Base-by-base conservation (phyloP, 2,113 vertebrate genomes). In the Notarius lentiginosus region DNA sequence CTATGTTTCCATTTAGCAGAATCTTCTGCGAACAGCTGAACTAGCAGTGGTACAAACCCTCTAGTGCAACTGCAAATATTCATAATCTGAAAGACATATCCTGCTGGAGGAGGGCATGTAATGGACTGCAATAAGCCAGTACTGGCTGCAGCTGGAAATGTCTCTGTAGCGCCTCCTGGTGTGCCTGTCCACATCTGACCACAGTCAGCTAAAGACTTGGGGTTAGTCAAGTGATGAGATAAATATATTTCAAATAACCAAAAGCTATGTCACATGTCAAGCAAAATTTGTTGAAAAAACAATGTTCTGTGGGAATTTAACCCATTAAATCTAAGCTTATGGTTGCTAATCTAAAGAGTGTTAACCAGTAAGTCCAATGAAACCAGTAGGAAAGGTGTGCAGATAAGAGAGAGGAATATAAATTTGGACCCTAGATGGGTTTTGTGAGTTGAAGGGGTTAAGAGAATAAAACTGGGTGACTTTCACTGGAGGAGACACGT, bases 101-200 rank as follows among this genome's bases (percentile, higher is more conserved):
- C 2, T 56, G 51, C 30, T 80, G 27, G 17, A 81, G 30, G 11
- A 56, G 8, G 27, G 24, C 73, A 79, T 47, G 53, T 55, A 53
- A 79, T 79, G 11, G 11, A 84, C 30, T 79, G 61, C 51, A 56
- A 56, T 56, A 65, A 77, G 14, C n/a, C 34, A 73, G 27, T 12
- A 27, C 53, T 17, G n/a, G 15, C 8, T 84, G 51, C 61, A 84
- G 27, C 51, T 84, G 10, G 34, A 53, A 17, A 30, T 84, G 73
- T 82, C 47, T 75, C 66, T 86, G 79, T 63, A 87, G 88, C 88
- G 55, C 88, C 88, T 60, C 72, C 86, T 82, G 41, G 83, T 89
- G 88, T 84, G 63, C 56, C 77, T 75, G 55, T 3, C 34, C 34
- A 41, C 34, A 41, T 2, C 34, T 41, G 34, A 41, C 34, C 34